A percentile compares a stretch with the other conserved stretches of the same genome.
Evolutionary conservation across 2,113 vertebrate genomes (phyloP).

Genomic region (Pseudonaja textilis): DNA sequence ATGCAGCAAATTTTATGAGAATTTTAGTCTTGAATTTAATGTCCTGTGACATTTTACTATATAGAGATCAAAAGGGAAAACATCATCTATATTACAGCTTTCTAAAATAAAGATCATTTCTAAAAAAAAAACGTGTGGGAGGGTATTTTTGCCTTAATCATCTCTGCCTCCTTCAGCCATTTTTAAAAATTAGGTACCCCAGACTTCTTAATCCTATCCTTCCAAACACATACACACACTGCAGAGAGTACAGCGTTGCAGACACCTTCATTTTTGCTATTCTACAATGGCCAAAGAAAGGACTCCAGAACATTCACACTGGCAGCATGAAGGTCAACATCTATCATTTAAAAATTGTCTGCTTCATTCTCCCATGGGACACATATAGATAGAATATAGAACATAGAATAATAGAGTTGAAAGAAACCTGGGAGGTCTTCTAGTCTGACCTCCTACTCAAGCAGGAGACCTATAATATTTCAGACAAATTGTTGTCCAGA

Average conservation of each 20-base stretch:
- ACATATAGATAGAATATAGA: not conserved
- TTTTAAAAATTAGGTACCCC: not conserved
- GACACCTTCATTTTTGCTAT: not conserved
- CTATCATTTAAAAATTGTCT: not conserved
- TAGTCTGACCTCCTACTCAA: not conserved
- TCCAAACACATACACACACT: not conserved
- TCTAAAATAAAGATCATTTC: not conserved
- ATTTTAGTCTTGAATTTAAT: not conserved
- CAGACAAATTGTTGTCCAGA: no score
- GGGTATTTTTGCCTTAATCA: not conserved
- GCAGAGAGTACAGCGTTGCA: not conserved
- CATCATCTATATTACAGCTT: not conserved
- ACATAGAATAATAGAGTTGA: not conserved
- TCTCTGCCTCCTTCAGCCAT: not conserved
- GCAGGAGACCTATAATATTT: not conserved
- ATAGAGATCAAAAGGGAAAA: not conserved
- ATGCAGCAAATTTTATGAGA: not conserved
- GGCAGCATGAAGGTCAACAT: not conserved
- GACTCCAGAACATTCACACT: not conserved
- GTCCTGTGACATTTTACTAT: not conserved
- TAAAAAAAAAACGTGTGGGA: not conserved
- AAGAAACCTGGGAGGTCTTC: not conserved
- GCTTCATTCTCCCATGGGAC: not conserved
- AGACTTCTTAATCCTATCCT: not conserved
- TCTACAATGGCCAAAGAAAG: not conserved